These are phyloP conservation scores for Philypnodon macrostomus DNA, from an alignment of 2,797 vertebrate species.

Conservation along the genomic window DNA sequence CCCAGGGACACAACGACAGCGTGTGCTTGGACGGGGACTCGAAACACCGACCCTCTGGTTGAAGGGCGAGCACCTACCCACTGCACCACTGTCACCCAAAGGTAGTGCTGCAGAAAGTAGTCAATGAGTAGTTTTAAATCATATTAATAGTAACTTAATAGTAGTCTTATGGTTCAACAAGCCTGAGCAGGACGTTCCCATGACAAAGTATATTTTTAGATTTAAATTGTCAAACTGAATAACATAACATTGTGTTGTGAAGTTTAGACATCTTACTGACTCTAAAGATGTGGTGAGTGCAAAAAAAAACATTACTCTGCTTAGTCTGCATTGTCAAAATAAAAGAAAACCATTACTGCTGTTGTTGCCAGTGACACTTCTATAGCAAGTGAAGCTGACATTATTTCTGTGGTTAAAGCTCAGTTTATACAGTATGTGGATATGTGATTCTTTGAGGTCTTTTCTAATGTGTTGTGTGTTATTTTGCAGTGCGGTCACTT, in stretches of 20 bases:
- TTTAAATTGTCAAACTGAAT: slow-evolving; percentile 15
- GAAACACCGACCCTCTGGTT: too few species aligned
- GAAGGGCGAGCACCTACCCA: too few species aligned
- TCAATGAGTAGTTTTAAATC: too few species aligned
- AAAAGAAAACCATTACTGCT: slow-evolving; percentile 52
- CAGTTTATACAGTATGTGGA: slow-evolving; percentile 53
- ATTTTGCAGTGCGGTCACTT: slow-evolving; percentile 63
- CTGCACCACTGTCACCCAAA: too few species aligned
- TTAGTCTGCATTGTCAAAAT: slow-evolving; percentile 55
- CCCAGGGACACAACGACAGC: too few species aligned
- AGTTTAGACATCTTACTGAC: slow-evolving; percentile 31
- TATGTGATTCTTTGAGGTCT: too few species aligned
- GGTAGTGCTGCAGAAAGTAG: slow-evolving; percentile 47
- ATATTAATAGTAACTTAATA: too few species aligned
- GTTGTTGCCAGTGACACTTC: slow-evolving; percentile 51
- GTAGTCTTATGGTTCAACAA: too few species aligned
- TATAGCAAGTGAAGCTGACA: slow-evolving; percentile 57
- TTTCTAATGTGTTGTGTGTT: slow-evolving; percentile 52
- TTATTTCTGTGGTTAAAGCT: slow-evolving; percentile 65
- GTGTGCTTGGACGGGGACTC: too few species aligned
- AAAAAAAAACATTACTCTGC: slow-evolving; percentile 53
- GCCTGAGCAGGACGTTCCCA: neutral
- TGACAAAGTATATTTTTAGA: slow-evolving; percentile 6
- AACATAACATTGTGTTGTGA: slow-evolving; percentile 24
- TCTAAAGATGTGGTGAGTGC: slow-evolving; percentile 24